These are phyloP conservation scores for Ommatoiulus sabulosus DNA, from an alignment of 2,888 invertebrate species.

Conservation along the genomic window DNA sequence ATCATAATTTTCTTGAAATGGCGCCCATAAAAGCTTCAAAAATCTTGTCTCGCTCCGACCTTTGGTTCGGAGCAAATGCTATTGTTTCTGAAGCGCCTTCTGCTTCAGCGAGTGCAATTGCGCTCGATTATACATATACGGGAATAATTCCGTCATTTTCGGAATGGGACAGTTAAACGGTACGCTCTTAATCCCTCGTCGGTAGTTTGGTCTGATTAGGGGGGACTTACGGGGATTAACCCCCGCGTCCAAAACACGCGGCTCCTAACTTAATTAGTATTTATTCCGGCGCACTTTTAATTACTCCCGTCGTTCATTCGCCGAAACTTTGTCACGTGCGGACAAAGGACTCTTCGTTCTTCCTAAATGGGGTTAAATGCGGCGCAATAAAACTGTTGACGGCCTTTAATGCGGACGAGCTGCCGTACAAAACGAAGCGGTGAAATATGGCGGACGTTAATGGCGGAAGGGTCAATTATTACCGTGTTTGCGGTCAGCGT, in stretches of 20 bases:
- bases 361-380: neutral
- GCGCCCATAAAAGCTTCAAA: no score
- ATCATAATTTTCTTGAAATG: no score
- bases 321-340: neutral
- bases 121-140: no score
- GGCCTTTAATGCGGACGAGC: neutral
- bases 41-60: neutral
- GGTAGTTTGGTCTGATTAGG: conserved; percentile 23
- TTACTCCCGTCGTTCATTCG: neutral
- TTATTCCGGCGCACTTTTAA: conserved; percentile 8
- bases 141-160: no score
- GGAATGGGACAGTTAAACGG: conserved; percentile 4
- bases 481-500: conserved; percentile 6
- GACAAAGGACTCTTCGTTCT: neutral
- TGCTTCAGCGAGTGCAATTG: no score
- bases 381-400: conserved; percentile 27
- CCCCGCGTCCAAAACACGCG: neutral
- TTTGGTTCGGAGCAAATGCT: neutral
- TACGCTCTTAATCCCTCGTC: neutral
- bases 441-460: neutral
- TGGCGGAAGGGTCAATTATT: conserved; percentile 43
- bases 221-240: conserved; percentile 6
- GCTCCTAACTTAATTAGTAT: conserved; percentile 4
- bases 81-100: neutral
- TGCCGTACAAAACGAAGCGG: neutral